These are phyloP conservation scores for Synergus itoensis DNA, from an alignment of 2,888 invertebrate genomes.

Conservation along the genomic window DNA sequence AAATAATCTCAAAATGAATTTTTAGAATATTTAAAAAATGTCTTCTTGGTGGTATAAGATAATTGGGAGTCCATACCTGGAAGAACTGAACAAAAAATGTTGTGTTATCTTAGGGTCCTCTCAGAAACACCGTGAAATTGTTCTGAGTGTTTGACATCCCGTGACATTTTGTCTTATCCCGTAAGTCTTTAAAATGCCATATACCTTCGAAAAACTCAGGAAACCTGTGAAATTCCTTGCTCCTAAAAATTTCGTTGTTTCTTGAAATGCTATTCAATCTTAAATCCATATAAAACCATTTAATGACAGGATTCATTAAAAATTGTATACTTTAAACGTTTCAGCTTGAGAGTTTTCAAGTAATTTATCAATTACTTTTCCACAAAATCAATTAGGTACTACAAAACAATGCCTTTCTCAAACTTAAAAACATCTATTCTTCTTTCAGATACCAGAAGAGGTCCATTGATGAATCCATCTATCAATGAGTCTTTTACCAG, in stretches of 20 bases:
- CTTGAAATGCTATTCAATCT: background rate
- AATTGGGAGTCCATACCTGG: background rate
- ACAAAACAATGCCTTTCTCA: background rate
- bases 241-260: background rate
- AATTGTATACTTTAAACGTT: background rate
- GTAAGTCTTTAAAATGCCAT: slow-evolving; percentile 15
- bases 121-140: slow-evolving; percentile 6
- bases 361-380: background rate
- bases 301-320: background rate
- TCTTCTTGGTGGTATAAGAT: background rate
- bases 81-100: slow-evolving; percentile 15
- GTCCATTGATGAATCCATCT: slow-evolving; percentile 25
- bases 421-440: background rate
- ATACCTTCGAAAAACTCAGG: background rate
- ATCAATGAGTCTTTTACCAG: slow-evolving; percentile 26
- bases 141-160: slow-evolving; percentile 4
- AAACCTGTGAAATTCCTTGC: slow-evolving; percentile 31
- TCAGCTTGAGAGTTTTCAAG: background rate
- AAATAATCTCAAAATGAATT: background rate
- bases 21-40: background rate
- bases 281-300: background rate
- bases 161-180: slow-evolving; percentile 29
- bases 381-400: background rate
- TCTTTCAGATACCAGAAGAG: background rate
- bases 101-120: background rate